A percentile compares a stretch with the other conserved stretches of the same genome.
These are phyloP conservation scores for Andrena hattorfiana DNA, from an alignment of 2,888 invertebrate genomes.

Conservation along the genomic window DNA sequence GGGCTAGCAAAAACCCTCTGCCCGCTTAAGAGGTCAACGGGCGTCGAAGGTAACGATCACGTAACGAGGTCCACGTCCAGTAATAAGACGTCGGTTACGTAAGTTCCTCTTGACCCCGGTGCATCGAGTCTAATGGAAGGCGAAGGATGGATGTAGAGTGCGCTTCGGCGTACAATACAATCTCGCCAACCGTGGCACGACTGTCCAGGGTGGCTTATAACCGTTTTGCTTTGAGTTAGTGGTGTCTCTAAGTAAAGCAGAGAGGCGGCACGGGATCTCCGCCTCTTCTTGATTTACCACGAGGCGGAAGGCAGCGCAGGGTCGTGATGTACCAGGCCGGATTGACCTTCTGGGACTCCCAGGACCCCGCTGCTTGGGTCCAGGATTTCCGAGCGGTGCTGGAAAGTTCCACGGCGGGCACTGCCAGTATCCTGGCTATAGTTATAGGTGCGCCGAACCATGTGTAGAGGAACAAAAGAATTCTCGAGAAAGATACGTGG, in stretches of 20 bases:
- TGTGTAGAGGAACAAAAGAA: too few species aligned
- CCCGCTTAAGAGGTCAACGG: conserved; percentile 19
- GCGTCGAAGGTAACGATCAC: conserved; percentile 7
- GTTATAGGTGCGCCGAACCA: conserved; percentile 10
- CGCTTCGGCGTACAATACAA: conserved; percentile 11
- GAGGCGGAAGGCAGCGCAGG: conserved; percentile 58
- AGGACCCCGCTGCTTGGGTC: conserved; percentile 57
- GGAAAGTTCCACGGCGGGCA: conserved; percentile 24
- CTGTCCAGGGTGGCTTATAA: conserved; percentile 18
- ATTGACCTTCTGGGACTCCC: conserved; percentile 64
- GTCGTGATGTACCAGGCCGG: conserved; percentile 56
- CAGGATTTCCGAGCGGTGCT: conserved; percentile 56
- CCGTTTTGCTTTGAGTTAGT: conserved; percentile 32
- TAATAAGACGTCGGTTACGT: conserved; percentile 4
- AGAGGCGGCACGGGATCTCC: conserved; percentile 40
- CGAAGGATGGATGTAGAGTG: background rate
- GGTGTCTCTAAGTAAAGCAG: conserved; percentile 35
- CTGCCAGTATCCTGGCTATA: conserved; percentile 14
- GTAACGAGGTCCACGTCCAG: conserved; percentile 12
- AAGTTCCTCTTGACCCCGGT: conserved; percentile 11
- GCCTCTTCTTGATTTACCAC: conserved; percentile 63
- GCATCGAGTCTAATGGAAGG: conserved; percentile 23
- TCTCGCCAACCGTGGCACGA: conserved; percentile 24
- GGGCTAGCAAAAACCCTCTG: background rate
- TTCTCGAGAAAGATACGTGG: too few species aligned